phyloP scores from a whole-genome alignment of 1,140 invertebrate species.

The Drosophila pruinosa region DNA sequence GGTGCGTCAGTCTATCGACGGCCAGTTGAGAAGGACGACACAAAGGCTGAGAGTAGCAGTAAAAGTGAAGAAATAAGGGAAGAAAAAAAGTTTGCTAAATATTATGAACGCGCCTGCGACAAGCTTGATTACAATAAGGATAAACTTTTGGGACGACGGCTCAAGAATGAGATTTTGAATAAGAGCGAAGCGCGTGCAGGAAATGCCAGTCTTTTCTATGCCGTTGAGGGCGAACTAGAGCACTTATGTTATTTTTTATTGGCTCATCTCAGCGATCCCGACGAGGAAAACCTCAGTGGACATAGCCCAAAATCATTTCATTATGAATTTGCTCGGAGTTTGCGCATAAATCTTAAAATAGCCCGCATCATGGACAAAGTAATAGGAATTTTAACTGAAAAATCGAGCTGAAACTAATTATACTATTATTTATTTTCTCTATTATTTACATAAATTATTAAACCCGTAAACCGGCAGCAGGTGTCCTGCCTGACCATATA shows the following conservation, averaged over 20 bases:
- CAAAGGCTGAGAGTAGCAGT: not conserved
- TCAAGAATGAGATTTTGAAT: slow-evolving; percentile 62
- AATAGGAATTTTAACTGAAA: slow-evolving; percentile 42
- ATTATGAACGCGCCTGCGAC: slow-evolving; percentile 63
- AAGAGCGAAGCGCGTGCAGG: slow-evolving; percentile 55
- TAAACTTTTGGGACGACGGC: slow-evolving; percentile 26
- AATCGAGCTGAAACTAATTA: slow-evolving; percentile 18
- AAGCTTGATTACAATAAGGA: slow-evolving; percentile 34
- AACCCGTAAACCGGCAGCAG: too few relatives aligned
- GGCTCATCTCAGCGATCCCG: slow-evolving; percentile 69
- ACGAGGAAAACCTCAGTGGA: slow-evolving; percentile 65
- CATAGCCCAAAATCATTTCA: slow-evolving; percentile 69
- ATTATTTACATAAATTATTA: not conserved
- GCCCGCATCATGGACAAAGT: slow-evolving; percentile 72
- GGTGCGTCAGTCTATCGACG: slow-evolving; percentile 39
- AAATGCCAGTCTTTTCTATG: slow-evolving; percentile 66
- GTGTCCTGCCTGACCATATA: not conserved
- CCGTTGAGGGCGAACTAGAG: slow-evolving; percentile 65
- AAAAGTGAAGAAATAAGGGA: slow-evolving; percentile 1
- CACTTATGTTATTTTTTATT: slow-evolving; percentile 75
- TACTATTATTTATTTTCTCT: not conserved
- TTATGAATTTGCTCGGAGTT: slow-evolving; percentile 63
- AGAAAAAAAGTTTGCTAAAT: slow-evolving; percentile 59
- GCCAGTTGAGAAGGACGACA: not conserved
- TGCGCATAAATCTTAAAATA: slow-evolving; percentile 67